Percentiles rank a stretch among this genome's conserved stretches.
Conservation (phyloP, 37 sponge, comb jelly and placozoan species). For the Bolinopsis microptera region DNA sequence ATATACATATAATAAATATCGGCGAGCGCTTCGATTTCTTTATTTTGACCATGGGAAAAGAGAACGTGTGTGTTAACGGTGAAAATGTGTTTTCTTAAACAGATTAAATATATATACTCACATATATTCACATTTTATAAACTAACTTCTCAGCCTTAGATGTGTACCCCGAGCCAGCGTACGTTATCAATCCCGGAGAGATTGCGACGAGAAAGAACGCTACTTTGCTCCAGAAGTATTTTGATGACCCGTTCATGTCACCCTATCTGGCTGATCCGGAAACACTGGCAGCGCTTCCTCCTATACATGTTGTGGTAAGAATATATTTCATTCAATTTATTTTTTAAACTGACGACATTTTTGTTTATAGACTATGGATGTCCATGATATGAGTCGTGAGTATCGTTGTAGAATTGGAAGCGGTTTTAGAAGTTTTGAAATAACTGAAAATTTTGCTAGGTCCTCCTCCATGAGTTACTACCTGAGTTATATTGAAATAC, state of each 20-base stretch:
- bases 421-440: no score
- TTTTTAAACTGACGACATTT: neutral
- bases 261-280: slow-evolving; percentile 77
- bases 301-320: slow-evolving; percentile 79
- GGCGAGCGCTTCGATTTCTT: no score
- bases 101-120: neutral
- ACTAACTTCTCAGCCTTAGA: neutral
- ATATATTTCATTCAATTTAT: neutral
- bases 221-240: slow-evolving; percentile 11
- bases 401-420: no score
- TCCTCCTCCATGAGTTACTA: no score
- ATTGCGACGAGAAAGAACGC: slow-evolving; percentile 10
- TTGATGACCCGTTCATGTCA: slow-evolving; percentile 82
- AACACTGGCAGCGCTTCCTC: slow-evolving; percentile 80
- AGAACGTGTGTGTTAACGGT: no score
- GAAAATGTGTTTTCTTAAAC: neutral
- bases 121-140: neutral
- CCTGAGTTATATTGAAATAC: no score
- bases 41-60: no score
- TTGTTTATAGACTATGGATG: neutral
- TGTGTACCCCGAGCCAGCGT: slow-evolving; percentile 20
- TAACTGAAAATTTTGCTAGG: no score
- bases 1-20: no score
- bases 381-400: no score
- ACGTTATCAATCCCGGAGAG: slow-evolving; percentile 46